Base-by-base conservation (phyloP, 2,113 vertebrate genomes). In the Climacteris rufus region DNA sequence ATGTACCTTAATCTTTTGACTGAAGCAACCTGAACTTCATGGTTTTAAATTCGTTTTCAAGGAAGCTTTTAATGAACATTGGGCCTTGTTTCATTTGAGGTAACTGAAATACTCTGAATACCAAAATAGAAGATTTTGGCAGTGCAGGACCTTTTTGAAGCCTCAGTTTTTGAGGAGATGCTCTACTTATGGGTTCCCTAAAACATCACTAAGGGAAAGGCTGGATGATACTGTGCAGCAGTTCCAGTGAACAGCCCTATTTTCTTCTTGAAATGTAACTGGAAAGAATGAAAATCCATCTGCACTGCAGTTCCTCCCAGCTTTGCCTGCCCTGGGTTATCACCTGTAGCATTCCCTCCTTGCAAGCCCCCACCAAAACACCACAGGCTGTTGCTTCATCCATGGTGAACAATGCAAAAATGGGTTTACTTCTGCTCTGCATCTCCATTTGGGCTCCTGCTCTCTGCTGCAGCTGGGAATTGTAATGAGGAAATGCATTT, bases 401-500 rank as follows among this genome's bases (percentile, higher is more conserved):
- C 2, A 0, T 33, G 44, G 49, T 40, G 33, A 35, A 44, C 63
- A 78, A 30, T 11, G 35, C 39, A 87, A 52, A 68, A 90, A 59
- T 30, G 13, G 3, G 14, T 27, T 71, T 15, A 4, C 1, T 85
- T 88, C 19, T 47, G 6, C 44, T 92, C 75, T 47, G 33, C 42
- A 54, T n/a, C 74, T 90, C 56, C 83, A 61, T 89, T 93, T 91
- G 79, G 60, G 80, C 56, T 47, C 45, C 82, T 82, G 44, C 63
- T 76, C 37, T 86, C 88, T 60, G 80, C 76, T 57, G 15, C 59
- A 47, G 20, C 23, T 59, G 78, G 92, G 88, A 95, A 90, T 83
- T 92, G 78, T 96, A 90, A 74, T 37, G 93, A 94, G 88, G 76
- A 92, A 87, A 83, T 6, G 33, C 45, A 31, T 70, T 86, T 93